phyloP scores from a whole-genome alignment of 2,797 vertebrate genomes.

The Typhlichthys eigenmanni region DNA sequence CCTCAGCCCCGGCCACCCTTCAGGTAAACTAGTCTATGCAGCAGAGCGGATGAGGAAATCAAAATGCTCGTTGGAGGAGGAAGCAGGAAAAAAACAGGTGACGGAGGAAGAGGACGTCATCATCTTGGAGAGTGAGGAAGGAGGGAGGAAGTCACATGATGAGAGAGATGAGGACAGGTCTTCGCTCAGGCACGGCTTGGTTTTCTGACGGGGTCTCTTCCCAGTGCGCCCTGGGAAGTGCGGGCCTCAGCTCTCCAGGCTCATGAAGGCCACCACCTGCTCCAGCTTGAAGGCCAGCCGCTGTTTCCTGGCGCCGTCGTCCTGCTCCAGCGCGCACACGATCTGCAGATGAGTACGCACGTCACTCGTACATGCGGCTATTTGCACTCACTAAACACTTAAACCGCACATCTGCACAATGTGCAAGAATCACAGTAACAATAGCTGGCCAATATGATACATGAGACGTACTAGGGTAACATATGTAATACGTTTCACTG shows the following conservation, averaged over 20 bases:
- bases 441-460: too few species aligned
- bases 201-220: conserved; percentile 88
- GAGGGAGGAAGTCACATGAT: conserved; percentile 65
- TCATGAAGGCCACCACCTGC: conserved; percentile 99
- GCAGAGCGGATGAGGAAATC: conserved; percentile 80
- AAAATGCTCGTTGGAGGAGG: conserved; percentile 83
- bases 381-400: too few species aligned
- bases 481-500: too few species aligned
- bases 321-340: conserved; percentile 90
- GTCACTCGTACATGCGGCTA: not conserved
- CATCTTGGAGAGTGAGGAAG: conserved; percentile 57
- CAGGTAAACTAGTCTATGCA: conserved; percentile 79
- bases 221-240: conserved; percentile 95
- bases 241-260: conserved; percentile 99
- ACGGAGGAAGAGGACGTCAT: conserved; percentile 62
- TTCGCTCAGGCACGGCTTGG: conserved; percentile 99
- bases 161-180: conserved; percentile 83
- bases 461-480: too few species aligned
- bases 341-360: conserved; percentile 78
- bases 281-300: conserved; percentile 98
- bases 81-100: conserved; percentile 66
- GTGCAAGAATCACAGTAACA: too few species aligned
- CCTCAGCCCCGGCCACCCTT: conserved; percentile 65
- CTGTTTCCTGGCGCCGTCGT: conserved; percentile 95
- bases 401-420: too few species aligned